Conservation (phyloP, 1,140 invertebrate genomes). For the Lamellibrachia luymesi region DNA sequence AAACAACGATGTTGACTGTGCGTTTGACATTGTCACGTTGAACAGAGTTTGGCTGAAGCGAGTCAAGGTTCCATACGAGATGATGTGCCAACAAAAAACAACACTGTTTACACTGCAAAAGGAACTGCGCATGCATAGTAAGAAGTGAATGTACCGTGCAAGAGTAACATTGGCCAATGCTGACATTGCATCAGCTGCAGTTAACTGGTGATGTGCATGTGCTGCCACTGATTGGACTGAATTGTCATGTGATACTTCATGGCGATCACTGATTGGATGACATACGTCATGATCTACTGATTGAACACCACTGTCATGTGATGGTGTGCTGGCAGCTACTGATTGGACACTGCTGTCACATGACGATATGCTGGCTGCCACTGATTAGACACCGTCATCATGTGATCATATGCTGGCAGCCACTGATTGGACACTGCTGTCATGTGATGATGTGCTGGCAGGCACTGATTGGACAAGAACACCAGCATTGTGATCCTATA, state of each 20-base stretch:
- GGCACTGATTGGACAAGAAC: neutral
- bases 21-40: too few species aligned
- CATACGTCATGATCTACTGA: neutral
- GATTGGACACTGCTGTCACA: neutral
- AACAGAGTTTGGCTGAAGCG: neutral
- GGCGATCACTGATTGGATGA: neutral
- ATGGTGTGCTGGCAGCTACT: neutral
- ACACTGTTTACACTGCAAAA: neutral
- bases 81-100: too few species aligned
- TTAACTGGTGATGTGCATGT: neutral
- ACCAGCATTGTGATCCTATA: too few species aligned
- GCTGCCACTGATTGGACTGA: neutral
- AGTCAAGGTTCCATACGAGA: too few species aligned
- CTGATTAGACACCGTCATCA: neutral
- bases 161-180: neutral
- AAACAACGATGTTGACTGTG: neutral
- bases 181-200: neutral
- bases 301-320: neutral
- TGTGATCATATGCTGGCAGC: neutral
- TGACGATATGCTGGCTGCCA: too few species aligned
- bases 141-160: neutral
- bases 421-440: neutral
- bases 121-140: neutral
- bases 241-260: neutral
- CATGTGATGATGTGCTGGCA: neutral